Base-by-base conservation (phyloP, 2,888 invertebrate genomes). In the Athripsodes cinereus region DNA sequence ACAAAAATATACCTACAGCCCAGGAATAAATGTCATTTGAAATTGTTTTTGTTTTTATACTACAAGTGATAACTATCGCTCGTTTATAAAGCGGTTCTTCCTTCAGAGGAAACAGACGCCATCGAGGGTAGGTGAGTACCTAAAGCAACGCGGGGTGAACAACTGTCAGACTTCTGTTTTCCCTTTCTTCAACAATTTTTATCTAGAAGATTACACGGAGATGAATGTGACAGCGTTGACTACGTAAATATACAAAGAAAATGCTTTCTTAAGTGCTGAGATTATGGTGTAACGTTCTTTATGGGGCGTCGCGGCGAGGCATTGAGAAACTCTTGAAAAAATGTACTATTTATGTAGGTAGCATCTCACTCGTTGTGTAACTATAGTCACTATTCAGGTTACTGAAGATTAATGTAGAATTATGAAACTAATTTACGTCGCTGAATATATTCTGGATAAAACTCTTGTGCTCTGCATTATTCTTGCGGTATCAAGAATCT, bases 31-130 rank as follows among this genome's bases (percentile, higher is more conserved):
- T 53, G 57, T 40, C 57, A 53, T 60, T 60, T 60, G 57, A 60
- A 60, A 60, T 60, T 60, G 60, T 60, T 60, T 60, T 54, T 56
- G 55, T 56, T 60, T 57, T 55, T 59, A 48, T 49, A 11, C 49
- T 52, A 19, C 22, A 16, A 34, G 18, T 26, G 60, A 60, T 60
- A 60, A 56, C 52, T 48, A 60, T 60, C 60, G 60, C 53, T 60
- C 60, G 60, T 60, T 60, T 60, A 60, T 60, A 60, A 60, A 53
- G 51, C 52, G 51, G 57, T 49, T 40, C 22, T 11, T 18, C 40
- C 13, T 13, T 16, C 40, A 5, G 13, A 16, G n/a, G 13, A 2
- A 16, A 13, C 16, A 40, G 13, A 40, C 31, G 31, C 11, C 8
- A 6, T 11, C 11, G 6, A 11, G 11, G 31, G 8, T 31, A 11